Evolutionary conservation across 1,140 invertebrate species (phyloP).

Genomic region (Drosophila novamexicana): DNA sequence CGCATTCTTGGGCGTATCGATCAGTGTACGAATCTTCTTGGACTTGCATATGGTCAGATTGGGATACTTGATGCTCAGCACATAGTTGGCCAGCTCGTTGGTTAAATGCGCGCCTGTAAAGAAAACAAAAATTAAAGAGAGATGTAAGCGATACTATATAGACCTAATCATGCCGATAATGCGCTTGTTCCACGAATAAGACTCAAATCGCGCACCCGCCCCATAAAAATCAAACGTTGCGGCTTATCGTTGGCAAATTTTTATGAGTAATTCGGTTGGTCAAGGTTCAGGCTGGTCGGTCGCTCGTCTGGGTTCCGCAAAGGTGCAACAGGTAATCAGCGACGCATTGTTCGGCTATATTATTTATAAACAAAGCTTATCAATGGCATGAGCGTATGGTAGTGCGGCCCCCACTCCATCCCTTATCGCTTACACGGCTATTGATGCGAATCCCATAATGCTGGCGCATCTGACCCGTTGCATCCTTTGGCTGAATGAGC

Average conservation of each 20-base stretch:
- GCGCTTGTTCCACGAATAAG: neutral
- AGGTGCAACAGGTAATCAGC: conserved; percentile 75
- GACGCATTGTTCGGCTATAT: conserved; percentile 33
- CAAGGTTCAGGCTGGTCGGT: conserved; percentile 63
- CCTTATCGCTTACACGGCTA: conserved; percentile 10
- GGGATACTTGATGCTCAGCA: conserved; percentile 86
- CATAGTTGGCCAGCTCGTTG: conserved; percentile 75
- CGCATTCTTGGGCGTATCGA: conserved; percentile 89
- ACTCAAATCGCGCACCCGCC: conserved; percentile 22
- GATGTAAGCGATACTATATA: conserved; percentile 1
- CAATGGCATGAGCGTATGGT: conserved; percentile 20
- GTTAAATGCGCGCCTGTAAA: conserved; percentile 70
- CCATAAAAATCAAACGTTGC: conserved; percentile 29
- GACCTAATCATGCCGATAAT: conserved; percentile 10
- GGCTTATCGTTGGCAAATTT: conserved; percentile 57
- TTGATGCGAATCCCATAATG: conserved; percentile 26
- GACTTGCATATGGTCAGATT: conserved; percentile 87
- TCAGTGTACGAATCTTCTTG: conserved; percentile 87
- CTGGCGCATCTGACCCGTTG: neutral
- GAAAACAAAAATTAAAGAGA: neutral
- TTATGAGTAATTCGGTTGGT: conserved; percentile 80
- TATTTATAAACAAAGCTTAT: conserved; percentile 79
- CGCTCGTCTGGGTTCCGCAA: conserved; percentile 70
- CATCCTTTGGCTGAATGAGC: conserved; percentile 64
- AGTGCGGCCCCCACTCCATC: neutral